phyloP scores from a whole-genome alignment of 2,888 invertebrate genomes.

The Ceramica pisi region DNA sequence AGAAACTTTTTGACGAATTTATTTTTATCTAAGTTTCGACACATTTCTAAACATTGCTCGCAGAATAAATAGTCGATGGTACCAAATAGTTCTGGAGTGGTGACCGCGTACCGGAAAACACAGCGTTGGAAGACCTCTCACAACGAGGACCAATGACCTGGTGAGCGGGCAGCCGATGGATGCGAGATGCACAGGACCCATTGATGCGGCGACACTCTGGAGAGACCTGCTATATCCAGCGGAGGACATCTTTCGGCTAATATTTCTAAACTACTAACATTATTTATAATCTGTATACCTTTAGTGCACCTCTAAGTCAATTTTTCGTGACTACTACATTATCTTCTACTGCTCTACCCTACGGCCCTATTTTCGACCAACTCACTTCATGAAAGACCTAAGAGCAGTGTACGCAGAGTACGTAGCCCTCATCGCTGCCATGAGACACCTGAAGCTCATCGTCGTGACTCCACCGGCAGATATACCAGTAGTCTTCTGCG shows the following conservation, averaged over 20 bases:
- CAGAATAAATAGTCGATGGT: too few relatives aligned
- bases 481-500: conserved; percentile 76
- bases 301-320: background rate
- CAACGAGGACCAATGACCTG: too few relatives aligned
- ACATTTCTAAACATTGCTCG: too few relatives aligned
- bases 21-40: background rate
- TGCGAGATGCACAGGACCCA: too few relatives aligned
- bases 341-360: background rate
- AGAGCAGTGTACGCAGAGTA: conserved; percentile 80
- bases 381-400: conserved; percentile 67
- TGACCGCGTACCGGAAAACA: too few relatives aligned
- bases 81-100: too few relatives aligned
- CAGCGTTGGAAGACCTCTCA: too few relatives aligned
- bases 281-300: background rate
- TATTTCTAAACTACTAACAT: background rate
- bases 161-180: too few relatives aligned
- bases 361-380: background rate
- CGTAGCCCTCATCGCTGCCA: conserved; percentile 73
- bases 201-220: too few relatives aligned
- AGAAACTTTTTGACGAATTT: background rate
- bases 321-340: background rate
- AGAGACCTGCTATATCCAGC: too few relatives aligned
- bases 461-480: conserved; percentile 78
- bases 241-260: too few relatives aligned
- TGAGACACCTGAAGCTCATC: conserved; percentile 74